Evolutionary conservation across 2,113 vertebrate species (phyloP), one percentile per base, ranked within the genome.

Genomic region (Camarhynchus parvulus): DNA sequence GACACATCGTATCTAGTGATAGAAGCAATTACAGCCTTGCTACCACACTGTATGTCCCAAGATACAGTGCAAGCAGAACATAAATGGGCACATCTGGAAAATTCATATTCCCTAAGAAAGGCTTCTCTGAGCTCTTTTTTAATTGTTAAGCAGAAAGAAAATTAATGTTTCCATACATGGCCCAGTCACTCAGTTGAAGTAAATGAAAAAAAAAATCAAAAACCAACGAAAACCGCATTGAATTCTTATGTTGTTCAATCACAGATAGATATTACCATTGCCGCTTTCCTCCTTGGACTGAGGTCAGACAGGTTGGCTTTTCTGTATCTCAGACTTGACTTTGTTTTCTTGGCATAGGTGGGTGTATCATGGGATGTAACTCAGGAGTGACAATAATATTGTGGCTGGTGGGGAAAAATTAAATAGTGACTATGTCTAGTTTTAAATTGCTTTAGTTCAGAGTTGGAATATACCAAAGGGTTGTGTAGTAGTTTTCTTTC

Each of bases 1-100:
- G 69, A 18, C 4, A 9, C 1, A 1, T 76, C 20, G 1, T 10
- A 24, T 37, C 37, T 64, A n/a, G 22, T 25, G 10, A 7, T 9
- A 55, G 59, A 49, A 75, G 33, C 37, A 77, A 42, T 15, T 7
- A 10, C 15, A 79, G 75, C 44, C 35, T 72, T 2, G 0, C 18
- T n/a, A 21, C 72, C 19, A 3, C 28, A 8, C 63, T 39, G 44
- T 0, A 8, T 49, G 12, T 58, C 37, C 8, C 25, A 74, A 23
- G 55, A 10, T 22, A 13, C 1, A 44, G 8, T 42, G 56, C 31
- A 35, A 67, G 46, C 33, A 66, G 20, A 68, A 17, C 2, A 0
- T 39, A 47, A 59, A 73, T 15, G 21, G 66, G 17, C 25, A 46
- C 4, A 1, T 50, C 37, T 78, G 53, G 42, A 74, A 81, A 74